These are phyloP conservation scores for Pseudocheirus occidentalis DNA, from an alignment of 2,797 vertebrate genomes.

Conservation along the genomic window DNA sequence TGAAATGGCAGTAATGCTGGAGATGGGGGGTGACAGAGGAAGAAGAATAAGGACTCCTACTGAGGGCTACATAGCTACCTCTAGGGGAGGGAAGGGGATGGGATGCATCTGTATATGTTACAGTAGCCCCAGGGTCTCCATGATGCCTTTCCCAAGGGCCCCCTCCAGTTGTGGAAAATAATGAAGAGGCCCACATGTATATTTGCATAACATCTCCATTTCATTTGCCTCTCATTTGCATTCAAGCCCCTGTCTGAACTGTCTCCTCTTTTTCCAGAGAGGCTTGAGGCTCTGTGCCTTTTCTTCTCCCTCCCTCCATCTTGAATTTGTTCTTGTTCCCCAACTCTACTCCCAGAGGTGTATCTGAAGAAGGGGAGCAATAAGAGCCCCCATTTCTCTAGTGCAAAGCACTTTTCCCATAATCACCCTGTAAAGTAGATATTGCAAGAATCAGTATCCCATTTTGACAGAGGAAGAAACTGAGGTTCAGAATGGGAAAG, in stretches of 20 bases:
- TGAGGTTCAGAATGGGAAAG: neutral
- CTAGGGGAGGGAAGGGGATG: neutral
- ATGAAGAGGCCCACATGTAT: conserved; percentile 65
- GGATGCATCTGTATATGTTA: conserved; percentile 26
- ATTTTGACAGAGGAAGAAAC: conserved; percentile 21
- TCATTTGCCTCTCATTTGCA: conserved; percentile 77
- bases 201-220: conserved; percentile 78
- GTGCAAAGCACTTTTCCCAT: neutral
- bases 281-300: conserved; percentile 17
- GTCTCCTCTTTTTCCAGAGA: conserved; percentile 29
- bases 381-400: neutral
- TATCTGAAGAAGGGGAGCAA: neutral
- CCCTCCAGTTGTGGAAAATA: conserved; percentile 58
- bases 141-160: conserved; percentile 50
- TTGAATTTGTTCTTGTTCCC: neutral
- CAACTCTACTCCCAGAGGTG: neutral
- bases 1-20: neutral
- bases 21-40: neutral
- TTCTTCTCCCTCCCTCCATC: neutral
- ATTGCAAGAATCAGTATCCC: neutral
- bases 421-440: neutral
- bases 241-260: conserved; percentile 41
- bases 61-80: neutral
- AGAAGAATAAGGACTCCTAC: neutral
- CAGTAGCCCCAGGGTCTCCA: conserved; percentile 38